These are phyloP conservation scores for Oscheius sp. DNA, from an alignment of 2,888 invertebrate genomes.

Conservation along the genomic window DNA sequence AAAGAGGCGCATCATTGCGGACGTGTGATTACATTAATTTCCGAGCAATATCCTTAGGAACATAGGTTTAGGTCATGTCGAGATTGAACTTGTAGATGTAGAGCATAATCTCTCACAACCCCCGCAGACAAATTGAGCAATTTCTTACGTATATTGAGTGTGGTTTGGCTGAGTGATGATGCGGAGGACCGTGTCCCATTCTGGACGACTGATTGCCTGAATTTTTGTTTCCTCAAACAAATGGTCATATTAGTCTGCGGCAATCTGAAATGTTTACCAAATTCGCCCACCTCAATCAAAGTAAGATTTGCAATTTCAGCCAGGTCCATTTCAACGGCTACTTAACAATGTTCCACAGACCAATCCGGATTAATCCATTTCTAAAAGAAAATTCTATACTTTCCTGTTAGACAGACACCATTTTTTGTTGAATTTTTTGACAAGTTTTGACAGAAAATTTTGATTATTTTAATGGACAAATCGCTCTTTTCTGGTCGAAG, in stretches of 20 bases:
- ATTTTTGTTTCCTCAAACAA: neutral
- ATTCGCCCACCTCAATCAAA: constrained; percentile 17
- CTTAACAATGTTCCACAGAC: neutral
- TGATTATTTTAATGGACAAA: too few species aligned
- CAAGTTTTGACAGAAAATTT: neutral
- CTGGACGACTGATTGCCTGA: constrained; percentile 23
- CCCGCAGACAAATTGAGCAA: neutral
- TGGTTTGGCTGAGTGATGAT: constrained; percentile 20
- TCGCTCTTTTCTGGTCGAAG: too few species aligned
- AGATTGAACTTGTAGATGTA: too few species aligned
- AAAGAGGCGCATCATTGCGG: neutral
- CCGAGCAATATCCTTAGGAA: neutral
- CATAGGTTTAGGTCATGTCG: neutral
- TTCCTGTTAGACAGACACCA: too few species aligned
- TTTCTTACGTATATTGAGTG: constrained; percentile 3
- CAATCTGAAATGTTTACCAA: neutral
- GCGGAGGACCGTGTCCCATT: constrained; percentile 21
- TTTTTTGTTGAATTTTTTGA: neutral
- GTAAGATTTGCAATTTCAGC: constrained; percentile 26
- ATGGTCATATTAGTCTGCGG: neutral
- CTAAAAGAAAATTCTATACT: too few species aligned
- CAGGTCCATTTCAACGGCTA: constrained; percentile 15
- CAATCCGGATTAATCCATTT: too few species aligned
- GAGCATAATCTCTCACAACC: too few species aligned
- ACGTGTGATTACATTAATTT: constrained; percentile 18